A percentile compares a stretch with the other conserved stretches of the same genome.
phyloP scores from a whole-genome alignment of 2,888 invertebrate species.

The Athalia cordata region DNA sequence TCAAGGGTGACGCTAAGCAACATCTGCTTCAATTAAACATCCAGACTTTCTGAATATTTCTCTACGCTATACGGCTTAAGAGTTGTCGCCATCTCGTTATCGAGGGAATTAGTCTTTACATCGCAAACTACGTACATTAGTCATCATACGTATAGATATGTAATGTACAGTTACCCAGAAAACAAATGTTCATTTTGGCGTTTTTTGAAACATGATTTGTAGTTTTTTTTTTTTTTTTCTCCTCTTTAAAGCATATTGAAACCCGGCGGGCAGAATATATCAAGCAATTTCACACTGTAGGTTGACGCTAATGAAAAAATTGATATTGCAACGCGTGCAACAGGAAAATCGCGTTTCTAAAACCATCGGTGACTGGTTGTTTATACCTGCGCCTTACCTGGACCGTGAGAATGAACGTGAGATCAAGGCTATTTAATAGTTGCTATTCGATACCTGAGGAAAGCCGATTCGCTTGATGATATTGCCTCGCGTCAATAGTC shows the following conservation, averaged over 20 bases:
- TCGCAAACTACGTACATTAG: no score
- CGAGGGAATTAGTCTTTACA: no score
- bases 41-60: slow-evolving; percentile 18
- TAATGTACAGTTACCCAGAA: neutral
- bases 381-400: slow-evolving; percentile 49
- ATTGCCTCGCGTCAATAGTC: neutral
- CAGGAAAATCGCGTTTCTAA: slow-evolving; percentile 7
- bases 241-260: neutral
- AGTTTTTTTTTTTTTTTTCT: neutral
- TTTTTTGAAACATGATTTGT: neutral
- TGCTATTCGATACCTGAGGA: slow-evolving; percentile 16
- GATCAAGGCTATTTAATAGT: slow-evolving; percentile 46
- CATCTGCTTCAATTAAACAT: slow-evolving; percentile 40
- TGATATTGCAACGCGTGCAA: neutral
- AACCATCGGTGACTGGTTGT: slow-evolving; percentile 7
- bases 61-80: neutral
- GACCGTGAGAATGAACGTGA: slow-evolving; percentile 63
- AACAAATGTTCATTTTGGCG: neutral
- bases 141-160: neutral
- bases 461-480: slow-evolving; percentile 2
- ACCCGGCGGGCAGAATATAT: neutral
- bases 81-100: no score
- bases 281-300: neutral
- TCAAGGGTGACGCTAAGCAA: slow-evolving; percentile 22
- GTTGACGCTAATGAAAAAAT: neutral